Base-by-base conservation (phyloP, 2,113 vertebrate genomes). In the Oostethus manadensis region DNA sequence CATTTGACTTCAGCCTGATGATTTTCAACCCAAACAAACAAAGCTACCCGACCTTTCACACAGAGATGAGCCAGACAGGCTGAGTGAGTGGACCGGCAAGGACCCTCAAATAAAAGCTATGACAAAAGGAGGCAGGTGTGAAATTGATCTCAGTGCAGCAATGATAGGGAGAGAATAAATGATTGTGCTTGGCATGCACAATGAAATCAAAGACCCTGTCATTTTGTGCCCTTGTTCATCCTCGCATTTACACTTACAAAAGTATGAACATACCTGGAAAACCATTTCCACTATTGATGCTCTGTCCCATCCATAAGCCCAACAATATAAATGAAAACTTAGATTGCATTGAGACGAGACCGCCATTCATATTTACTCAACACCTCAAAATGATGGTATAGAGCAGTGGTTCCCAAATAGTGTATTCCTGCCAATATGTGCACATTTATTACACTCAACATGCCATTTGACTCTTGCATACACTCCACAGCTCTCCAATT, bases 131-230 rank as follows among this genome's bases (percentile, higher is more conserved):
- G 23, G 53, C 65, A 64, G 56, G 51, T 62, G 68, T 35, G 54
- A 58, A 84, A 78, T 62, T 66, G 60, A 73, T 81, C 72, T 81
- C 70, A 76, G 40, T 22, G 38, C 21, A 55, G 20, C 3, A 56
- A 54, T 42, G 60, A 14, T 33, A 0, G 14, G 64, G 49, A 21
- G 49, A 33, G 47, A 48, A 46, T 43, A 29, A 65, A 66, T 59
- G 20, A 29, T 6, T 4, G 50, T 35, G 59, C 49, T 77, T 69
- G 60, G 44, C 51, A 63, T 74, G 55, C 75, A 49, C 43, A 56
- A 33, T 60, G 21, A n/a, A 72, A 54, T 47, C 33, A 35, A 6
- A 40, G 11, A 4, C 2, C 10, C 22, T 56, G 54, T 26, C 38
- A n/a, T 22, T 49, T 29, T 35, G 13, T 51, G 21, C 43, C 10